Evolutionary conservation across 2,797 vertebrate genomes (phyloP).

Genomic region (Trachops cirrhosus): DNA sequence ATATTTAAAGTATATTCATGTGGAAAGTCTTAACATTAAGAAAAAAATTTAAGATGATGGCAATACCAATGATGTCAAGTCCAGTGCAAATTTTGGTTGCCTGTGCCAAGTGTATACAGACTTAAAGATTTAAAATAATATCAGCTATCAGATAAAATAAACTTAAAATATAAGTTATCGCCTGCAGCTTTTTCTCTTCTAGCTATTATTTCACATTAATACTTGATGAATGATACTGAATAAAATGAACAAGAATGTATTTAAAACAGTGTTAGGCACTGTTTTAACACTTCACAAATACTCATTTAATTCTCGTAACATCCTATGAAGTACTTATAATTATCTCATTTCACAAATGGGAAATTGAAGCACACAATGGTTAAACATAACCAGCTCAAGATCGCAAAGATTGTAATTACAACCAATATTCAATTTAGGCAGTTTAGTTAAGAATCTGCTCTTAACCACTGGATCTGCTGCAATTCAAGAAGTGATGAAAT

Average conservation of each 20-base stretch:
- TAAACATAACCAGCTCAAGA: not conserved
- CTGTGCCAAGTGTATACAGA: not conserved
- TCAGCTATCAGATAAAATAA: not conserved
- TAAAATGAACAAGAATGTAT: conserved; percentile 28
- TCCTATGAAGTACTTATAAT: not conserved
- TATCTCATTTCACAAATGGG: not conserved
- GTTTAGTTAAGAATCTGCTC: not conserved
- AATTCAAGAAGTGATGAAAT: not conserved
- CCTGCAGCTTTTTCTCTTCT: not conserved
- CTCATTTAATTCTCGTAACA: not conserved
- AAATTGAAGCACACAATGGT: not conserved
- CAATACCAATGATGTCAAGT: not conserved
- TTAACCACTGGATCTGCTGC: not conserved
- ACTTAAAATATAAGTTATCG: not conserved
- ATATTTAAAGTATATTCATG: not conserved
- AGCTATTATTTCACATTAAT: not conserved
- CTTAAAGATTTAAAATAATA: conserved; percentile 26
- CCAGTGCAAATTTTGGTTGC: not conserved
- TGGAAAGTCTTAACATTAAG: not conserved
- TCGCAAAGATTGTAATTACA: not conserved
- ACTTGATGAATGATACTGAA: not conserved
- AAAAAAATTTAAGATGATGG: not conserved
- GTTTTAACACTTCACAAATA: conserved; percentile 35
- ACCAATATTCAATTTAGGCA: not conserved
- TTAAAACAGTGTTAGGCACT: not conserved